Percentiles rank a stretch among this genome's conserved stretches.
These are phyloP conservation scores for Ophonus ardosiacus DNA, from an alignment of 2,888 invertebrate species.

Conservation along the genomic window DNA sequence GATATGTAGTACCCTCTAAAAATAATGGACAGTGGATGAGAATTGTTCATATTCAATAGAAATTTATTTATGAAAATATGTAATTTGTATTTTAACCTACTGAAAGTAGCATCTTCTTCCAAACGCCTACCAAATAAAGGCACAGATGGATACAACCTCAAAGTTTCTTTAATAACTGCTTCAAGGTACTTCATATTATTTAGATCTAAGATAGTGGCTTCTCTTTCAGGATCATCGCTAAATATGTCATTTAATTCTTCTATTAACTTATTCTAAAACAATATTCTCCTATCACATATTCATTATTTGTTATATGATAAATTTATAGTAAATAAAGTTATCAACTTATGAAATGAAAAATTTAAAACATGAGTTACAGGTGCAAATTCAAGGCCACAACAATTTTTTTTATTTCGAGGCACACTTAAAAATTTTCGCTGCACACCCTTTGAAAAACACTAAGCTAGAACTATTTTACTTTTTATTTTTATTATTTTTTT, in stretches of 20 bases:
- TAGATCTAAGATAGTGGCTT: slow-evolving; percentile 72
- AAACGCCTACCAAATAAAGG: slow-evolving; percentile 76
- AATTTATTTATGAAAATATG: not conserved
- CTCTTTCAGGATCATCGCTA: slow-evolving; percentile 71
- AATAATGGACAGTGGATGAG: not conserved
- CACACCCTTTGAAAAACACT: too few relatives aligned
- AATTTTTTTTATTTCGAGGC: too few relatives aligned
- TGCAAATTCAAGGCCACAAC: too few relatives aligned
- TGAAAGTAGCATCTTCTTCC: slow-evolving; percentile 75
- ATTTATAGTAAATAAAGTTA: too few relatives aligned
- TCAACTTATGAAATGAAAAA: not conserved
- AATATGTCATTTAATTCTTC: slow-evolving; percentile 74
- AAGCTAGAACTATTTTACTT: too few relatives aligned
- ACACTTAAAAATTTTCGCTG: too few relatives aligned
- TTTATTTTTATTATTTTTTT: too few relatives aligned
- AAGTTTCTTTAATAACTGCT: slow-evolving; percentile 78
- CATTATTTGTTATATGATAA: not conserved
- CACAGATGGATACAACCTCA: slow-evolving; percentile 79
- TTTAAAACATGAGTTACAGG: too few relatives aligned
- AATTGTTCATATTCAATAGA: not conserved
- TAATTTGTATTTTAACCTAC: slow-evolving; percentile 68
- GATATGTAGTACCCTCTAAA: slow-evolving; percentile 57
- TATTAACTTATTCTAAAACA: slow-evolving; percentile 71
- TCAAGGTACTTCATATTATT: slow-evolving; percentile 77
- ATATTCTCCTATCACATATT: not conserved